A percentile compares a stretch with the other conserved stretches of the same genome.
Conservation (phyloP, 1,140 invertebrate species). For the Drosophila setifemur region DNA sequence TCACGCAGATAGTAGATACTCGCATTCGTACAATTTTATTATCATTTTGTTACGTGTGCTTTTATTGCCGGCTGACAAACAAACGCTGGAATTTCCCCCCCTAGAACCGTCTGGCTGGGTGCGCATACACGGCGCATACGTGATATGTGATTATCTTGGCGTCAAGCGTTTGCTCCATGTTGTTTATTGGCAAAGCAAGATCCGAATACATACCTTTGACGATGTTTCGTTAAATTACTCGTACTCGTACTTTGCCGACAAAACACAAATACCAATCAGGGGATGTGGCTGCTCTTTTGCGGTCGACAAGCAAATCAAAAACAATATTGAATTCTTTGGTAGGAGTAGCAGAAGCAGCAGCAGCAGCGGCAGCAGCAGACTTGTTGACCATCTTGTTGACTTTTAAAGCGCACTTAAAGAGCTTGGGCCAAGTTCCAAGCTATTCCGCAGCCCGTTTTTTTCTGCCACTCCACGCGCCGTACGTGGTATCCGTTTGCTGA, state of each 20-base stretch:
- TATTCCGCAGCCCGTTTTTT: background rate
- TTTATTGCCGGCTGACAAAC: constrained; percentile 60
- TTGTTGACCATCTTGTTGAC: constrained; percentile 31
- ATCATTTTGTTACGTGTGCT: constrained; percentile 78
- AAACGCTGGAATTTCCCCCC: constrained; percentile 16
- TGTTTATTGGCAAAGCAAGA: constrained; percentile 26
- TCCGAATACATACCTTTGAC: constrained; percentile 40
- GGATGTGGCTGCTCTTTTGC: constrained; percentile 11
- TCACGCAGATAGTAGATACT: constrained; percentile 67
- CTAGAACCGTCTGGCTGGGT: background rate
- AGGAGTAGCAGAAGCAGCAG: no score
- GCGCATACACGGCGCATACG: constrained; percentile 57
- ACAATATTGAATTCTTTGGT: constrained; percentile 37
- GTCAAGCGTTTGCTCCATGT: constrained; percentile 26
- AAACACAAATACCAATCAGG: constrained; percentile 25
- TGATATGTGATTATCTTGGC: constrained; percentile 71
- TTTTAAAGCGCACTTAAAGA: constrained; percentile 31
- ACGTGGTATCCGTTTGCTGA: constrained; percentile 74
- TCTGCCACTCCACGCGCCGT: constrained; percentile 11
- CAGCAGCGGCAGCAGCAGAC: background rate
- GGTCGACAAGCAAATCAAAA: constrained; percentile 45
- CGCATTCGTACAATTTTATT: constrained; percentile 67
- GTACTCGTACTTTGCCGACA: constrained; percentile 24
- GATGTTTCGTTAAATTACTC: constrained; percentile 49
- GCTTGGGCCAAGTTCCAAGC: background rate